These are phyloP conservation scores for Crenichthys baileyi DNA, from an alignment of 2,797 vertebrate species.

Conservation along the genomic window DNA sequence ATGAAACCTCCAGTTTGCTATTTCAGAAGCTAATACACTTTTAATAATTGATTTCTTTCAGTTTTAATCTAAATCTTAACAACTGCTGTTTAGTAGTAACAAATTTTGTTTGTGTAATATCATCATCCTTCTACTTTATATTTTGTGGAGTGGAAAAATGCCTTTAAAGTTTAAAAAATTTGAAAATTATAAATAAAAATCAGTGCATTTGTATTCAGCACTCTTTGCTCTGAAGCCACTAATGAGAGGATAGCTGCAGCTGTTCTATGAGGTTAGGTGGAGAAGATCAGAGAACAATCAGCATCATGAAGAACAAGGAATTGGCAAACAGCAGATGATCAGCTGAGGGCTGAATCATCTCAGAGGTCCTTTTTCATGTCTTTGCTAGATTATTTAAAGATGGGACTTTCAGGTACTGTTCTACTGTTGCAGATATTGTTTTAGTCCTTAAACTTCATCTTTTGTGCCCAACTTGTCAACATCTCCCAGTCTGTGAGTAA, in stretches of 20 bases:
- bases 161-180: background rate
- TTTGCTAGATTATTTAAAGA: too few relatives aligned
- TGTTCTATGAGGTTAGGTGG: background rate
- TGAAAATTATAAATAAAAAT: background rate
- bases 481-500: background rate
- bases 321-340: background rate
- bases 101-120: background rate
- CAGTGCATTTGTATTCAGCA: background rate
- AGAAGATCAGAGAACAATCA: background rate
- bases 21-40: background rate
- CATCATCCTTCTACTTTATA: background rate
- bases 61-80: background rate
- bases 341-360: background rate
- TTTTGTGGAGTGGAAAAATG: background rate
- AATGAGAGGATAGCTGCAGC: too few relatives aligned
- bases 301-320: background rate
- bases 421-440: background rate
- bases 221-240: background rate
- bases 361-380: background rate
- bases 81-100: too few relatives aligned
- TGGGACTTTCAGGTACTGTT: background rate
- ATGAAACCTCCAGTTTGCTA: background rate
- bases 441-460: too few relatives aligned
- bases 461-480: too few relatives aligned
- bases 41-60: background rate